Percentiles rank a stretch among this genome's conserved stretches.
Conservation (phyloP, 2,113 vertebrate genomes). For the Ceyx margarethae region DNA sequence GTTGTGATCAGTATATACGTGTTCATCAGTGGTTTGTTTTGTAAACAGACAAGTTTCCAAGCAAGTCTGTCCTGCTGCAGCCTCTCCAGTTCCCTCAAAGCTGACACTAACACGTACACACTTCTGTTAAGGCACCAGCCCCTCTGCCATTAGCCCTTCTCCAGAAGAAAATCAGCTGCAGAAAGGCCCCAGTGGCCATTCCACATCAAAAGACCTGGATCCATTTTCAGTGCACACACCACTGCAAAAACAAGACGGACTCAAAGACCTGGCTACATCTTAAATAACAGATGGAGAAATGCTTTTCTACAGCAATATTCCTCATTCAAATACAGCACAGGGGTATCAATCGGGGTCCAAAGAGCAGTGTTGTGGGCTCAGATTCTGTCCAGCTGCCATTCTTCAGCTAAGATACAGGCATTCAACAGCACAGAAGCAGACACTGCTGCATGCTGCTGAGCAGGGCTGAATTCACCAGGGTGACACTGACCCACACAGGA, state of each 20-base stretch:
- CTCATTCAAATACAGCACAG: neutral
- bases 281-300: neutral
- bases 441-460: neutral
- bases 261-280: neutral
- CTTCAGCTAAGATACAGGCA: neutral
- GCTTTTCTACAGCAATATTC: neutral
- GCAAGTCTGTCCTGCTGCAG: neutral
- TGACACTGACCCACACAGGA: accelerated
- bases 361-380: neutral
- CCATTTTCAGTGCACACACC: neutral
- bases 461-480: neutral
- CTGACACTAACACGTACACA: too few relatives aligned
- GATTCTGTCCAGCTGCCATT: neutral
- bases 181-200: neutral
- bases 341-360: neutral
- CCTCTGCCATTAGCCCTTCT: neutral
- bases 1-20: neutral
- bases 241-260: neutral
- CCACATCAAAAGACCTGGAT: neutral
- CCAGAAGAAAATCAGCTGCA: neutral
- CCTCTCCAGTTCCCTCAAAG: neutral
- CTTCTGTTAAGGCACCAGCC: too few relatives aligned
- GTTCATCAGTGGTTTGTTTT: neutral
- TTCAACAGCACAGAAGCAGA: neutral
- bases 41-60: neutral